Percentiles rank a stretch among this genome's conserved stretches.
These are phyloP conservation scores for Pelecanoides urinatrix DNA, from an alignment of 2,113 vertebrate genomes.

Conservation along the genomic window DNA sequence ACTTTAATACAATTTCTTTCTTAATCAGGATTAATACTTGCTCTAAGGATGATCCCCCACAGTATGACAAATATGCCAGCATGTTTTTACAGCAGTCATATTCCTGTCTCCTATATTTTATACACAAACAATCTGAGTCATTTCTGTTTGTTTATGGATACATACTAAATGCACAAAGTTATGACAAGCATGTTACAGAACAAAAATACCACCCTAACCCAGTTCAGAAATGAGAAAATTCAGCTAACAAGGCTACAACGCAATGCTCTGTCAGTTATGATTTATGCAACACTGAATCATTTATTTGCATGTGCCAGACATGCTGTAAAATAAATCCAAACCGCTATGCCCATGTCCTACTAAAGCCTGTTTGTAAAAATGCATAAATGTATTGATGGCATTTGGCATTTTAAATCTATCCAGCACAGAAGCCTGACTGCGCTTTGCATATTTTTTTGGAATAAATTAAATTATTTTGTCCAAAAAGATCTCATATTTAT, in stretches of 20 bases:
- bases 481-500: not conserved
- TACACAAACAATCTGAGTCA: not conserved
- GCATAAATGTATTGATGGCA: not conserved
- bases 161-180: not conserved
- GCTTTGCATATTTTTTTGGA: not conserved
- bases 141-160: not conserved
- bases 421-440: not conserved
- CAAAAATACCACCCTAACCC: not conserved
- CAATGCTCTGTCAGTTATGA: not conserved
- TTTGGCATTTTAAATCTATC: not conserved
- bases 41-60: not conserved
- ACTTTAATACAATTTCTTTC: not conserved
- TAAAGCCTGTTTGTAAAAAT: not conserved
- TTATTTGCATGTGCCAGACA: not conserved
- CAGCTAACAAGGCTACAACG: not conserved
- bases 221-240: not conserved
- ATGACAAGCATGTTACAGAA: not conserved
- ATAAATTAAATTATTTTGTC: not conserved
- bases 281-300: not conserved
- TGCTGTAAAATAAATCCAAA: not conserved
- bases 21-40: not conserved
- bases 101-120: not conserved
- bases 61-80: not conserved
- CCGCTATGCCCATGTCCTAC: not conserved
- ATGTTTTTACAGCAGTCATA: not conserved